Evolutionary conservation across 2,888 invertebrate genomes (phyloP).

Genomic region (Sacculina carcini): DNA sequence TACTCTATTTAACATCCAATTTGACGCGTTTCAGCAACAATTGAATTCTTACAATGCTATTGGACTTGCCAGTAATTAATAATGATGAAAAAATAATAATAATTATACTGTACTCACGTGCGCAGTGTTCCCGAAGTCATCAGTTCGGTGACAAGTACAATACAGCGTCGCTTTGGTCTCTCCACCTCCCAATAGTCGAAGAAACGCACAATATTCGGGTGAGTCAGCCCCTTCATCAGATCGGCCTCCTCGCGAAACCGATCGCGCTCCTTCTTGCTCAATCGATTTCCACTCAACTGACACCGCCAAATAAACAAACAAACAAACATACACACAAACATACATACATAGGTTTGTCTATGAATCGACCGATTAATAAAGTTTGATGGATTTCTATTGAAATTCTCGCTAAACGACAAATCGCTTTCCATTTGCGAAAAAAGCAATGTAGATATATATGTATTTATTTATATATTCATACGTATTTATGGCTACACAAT

Average conservation of each 20-base stretch:
- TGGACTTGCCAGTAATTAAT: too few species aligned
- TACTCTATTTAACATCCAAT: too few species aligned
- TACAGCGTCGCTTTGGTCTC: conserved; percentile 74
- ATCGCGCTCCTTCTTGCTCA: conserved; percentile 69
- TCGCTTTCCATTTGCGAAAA: too few species aligned
- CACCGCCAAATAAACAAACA: not conserved
- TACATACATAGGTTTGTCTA: not conserved
- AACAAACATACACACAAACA: not conserved
- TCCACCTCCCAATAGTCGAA: conserved; percentile 98
- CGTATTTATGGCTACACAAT: not conserved
- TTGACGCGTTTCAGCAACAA: too few species aligned
- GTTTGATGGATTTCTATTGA: not conserved
- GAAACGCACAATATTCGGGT: conserved; percentile 90
- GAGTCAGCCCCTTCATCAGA: conserved; percentile 95
- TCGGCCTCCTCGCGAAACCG: conserved; percentile 91
- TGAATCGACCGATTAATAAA: not conserved
- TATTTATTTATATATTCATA: not conserved
- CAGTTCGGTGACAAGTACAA: conserved; percentile 92
- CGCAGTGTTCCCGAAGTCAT: conserved; percentile 98
- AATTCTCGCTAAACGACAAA: too few species aligned
- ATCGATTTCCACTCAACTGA: not conserved
- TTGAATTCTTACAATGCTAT: too few species aligned
- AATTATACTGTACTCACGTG: conserved; percentile 37
- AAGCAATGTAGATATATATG: not conserved
- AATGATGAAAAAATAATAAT: not conserved